phyloP scores from a whole-genome alignment of 2,888 invertebrate genomes.

The Ichneumoninae sp. region DNA sequence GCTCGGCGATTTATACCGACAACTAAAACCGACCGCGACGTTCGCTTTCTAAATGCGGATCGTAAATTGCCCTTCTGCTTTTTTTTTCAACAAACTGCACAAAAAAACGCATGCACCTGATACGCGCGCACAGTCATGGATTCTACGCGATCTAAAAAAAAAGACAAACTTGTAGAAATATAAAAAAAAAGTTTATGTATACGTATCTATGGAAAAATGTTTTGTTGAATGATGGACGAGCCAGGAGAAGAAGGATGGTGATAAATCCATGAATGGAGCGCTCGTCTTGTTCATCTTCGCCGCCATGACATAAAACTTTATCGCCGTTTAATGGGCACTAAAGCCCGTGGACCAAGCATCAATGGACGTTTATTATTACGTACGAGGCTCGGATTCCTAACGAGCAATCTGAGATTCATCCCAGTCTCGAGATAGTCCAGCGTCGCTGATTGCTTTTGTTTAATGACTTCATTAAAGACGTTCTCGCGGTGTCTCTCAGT shows the following conservation, averaged over 20 bases:
- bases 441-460: background rate
- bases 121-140: background rate
- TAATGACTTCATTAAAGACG: background rate
- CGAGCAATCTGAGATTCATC: background rate
- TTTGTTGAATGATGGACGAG: background rate
- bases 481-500: background rate
- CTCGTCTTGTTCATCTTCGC: background rate
- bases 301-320: slow-evolving; percentile 6
- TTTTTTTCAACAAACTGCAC: slow-evolving; percentile 3
- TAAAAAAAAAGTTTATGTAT: too few relatives aligned
- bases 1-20: slow-evolving; percentile 36
- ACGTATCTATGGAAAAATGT: too few relatives aligned
- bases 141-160: background rate
- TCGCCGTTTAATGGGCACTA: background rate
- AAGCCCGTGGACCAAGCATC: slow-evolving; percentile 1
- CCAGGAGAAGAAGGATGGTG: background rate
- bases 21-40: slow-evolving; percentile 41
- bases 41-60: slow-evolving; percentile 54
- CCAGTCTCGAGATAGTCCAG: background rate
- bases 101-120: too few relatives aligned
- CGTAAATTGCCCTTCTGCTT: slow-evolving; percentile 49
- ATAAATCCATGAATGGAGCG: background rate
- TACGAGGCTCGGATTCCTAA: background rate
- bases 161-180: background rate
- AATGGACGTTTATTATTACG: slow-evolving; percentile 2